phyloP scores from a whole-genome alignment of 2,797 vertebrate species.

The Psittacula derbiana region DNA sequence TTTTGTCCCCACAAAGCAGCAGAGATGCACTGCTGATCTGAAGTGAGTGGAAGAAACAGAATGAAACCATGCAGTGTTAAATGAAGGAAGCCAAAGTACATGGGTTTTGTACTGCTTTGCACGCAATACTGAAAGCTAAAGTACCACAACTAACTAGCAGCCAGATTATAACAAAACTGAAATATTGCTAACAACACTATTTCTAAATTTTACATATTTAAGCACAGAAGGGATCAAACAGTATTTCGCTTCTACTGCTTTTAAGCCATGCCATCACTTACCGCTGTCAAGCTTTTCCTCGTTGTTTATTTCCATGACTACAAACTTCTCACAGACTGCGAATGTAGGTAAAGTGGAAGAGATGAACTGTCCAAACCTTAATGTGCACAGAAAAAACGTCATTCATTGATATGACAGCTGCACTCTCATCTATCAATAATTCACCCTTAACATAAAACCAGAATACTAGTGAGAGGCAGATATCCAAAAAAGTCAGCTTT shows the following conservation, averaged over 20 bases:
- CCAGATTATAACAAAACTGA: neutral
- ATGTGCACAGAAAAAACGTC: neutral
- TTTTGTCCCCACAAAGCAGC: neutral
- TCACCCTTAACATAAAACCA: neutral
- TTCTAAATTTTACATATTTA: neutral
- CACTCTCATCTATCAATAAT: neutral
- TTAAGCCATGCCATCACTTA: conserved; percentile 60
- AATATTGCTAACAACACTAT: neutral
- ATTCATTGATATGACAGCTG: conserved; percentile 1
- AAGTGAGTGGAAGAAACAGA: neutral
- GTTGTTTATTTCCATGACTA: conserved; percentile 93
- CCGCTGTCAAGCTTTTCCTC: conserved; percentile 94
- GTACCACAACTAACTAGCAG: neutral
- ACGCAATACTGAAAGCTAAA: neutral
- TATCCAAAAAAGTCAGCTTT: neutral
- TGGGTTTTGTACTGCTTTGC: neutral
- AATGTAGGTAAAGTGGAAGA: conserved; percentile 96
- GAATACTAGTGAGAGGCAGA: neutral
- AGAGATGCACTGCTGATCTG: neutral
- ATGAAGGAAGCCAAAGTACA: neutral
- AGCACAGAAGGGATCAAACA: neutral
- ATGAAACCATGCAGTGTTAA: neutral
- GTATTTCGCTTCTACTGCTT: neutral
- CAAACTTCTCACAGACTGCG: conserved; percentile 98
- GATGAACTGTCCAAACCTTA: conserved; percentile 96